These are phyloP conservation scores for Echinarachnius parma DNA, from an alignment of 53 echinoderm and acorn worm species.

Conservation along the genomic window DNA sequence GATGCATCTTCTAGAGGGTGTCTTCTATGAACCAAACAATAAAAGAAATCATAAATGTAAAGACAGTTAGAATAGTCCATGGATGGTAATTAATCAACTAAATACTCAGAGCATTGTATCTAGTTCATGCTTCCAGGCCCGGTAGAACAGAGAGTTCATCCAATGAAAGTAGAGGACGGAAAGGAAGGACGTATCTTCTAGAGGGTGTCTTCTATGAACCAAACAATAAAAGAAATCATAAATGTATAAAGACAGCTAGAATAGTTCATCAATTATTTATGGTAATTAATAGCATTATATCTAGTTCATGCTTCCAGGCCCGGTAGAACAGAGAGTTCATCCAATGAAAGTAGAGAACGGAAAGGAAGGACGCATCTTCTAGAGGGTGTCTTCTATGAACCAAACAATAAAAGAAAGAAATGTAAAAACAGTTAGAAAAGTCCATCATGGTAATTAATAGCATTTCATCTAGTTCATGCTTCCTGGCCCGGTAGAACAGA, in stretches of 20 bases:
- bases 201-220: slow-evolving; percentile 18
- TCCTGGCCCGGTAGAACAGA: slow-evolving; percentile 56
- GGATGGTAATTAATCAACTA: too few species aligned
- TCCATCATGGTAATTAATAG: too few species aligned
- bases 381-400: slow-evolving; percentile 28
- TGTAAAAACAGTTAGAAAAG: too few species aligned
- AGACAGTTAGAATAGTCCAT: too few species aligned
- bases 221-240: too few species aligned
- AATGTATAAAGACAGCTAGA: too few species aligned
- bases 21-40: slow-evolving; percentile 7
- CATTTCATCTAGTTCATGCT: slow-evolving; percentile 48
- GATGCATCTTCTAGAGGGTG: slow-evolving; percentile 43
- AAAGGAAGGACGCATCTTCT: slow-evolving; percentile 36
- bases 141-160: slow-evolving; percentile 53
- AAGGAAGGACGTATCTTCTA: slow-evolving; percentile 40
- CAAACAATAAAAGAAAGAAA: too few species aligned
- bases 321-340: slow-evolving; percentile 51
- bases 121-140: slow-evolving; percentile 57
- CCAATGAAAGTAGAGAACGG: slow-evolving; percentile 48
- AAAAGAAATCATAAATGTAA: too few species aligned
- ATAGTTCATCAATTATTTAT: too few species aligned
- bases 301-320: slow-evolving; percentile 57
- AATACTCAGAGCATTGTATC: too few species aligned
- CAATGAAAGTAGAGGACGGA: slow-evolving; percentile 43
- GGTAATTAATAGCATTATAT: too few species aligned